Evolutionary conservation across 2,797 vertebrate genomes (phyloP).

Genomic region (Hafferia zeledoni): DNA sequence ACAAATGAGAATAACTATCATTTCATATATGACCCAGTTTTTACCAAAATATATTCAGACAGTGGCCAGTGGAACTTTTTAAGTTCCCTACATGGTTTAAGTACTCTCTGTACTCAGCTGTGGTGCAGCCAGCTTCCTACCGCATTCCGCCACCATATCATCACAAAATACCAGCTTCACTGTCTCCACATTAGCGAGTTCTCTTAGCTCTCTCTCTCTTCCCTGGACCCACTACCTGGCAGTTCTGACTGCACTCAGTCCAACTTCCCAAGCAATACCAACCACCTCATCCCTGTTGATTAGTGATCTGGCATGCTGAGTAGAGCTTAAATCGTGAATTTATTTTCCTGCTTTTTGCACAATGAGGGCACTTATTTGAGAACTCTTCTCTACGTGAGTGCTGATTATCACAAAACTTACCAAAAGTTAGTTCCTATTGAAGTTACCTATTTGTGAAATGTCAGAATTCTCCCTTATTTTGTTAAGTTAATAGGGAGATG

Average conservation of each 20-base stretch:
- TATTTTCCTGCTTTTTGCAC: background rate
- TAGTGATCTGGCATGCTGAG: background rate
- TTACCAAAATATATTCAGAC: background rate
- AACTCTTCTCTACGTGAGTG: background rate
- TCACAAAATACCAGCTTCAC: rapidly evolving
- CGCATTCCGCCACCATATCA: background rate
- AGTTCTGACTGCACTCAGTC: background rate
- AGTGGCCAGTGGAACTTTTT: background rate
- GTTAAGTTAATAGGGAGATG: background rate
- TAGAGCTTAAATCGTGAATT: background rate
- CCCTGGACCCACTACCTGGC: background rate
- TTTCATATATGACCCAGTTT: background rate
- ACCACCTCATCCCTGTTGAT: background rate
- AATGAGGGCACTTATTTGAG: background rate
- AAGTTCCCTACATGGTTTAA: background rate
- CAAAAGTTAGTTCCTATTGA: background rate
- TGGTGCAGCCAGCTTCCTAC: background rate
- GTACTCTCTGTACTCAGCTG: background rate
- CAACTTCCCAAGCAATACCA: background rate
- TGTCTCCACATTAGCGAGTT: background rate
- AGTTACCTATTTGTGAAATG: background rate
- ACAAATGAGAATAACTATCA: background rate
- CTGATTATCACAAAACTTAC: background rate
- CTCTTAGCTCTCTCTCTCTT: background rate
- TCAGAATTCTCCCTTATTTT: background rate